Evolutionary conservation across 2,888 invertebrate species (phyloP), one percentile per base, ranked within the genome.

Genomic region (Eutolmus rufibarbis): DNA sequence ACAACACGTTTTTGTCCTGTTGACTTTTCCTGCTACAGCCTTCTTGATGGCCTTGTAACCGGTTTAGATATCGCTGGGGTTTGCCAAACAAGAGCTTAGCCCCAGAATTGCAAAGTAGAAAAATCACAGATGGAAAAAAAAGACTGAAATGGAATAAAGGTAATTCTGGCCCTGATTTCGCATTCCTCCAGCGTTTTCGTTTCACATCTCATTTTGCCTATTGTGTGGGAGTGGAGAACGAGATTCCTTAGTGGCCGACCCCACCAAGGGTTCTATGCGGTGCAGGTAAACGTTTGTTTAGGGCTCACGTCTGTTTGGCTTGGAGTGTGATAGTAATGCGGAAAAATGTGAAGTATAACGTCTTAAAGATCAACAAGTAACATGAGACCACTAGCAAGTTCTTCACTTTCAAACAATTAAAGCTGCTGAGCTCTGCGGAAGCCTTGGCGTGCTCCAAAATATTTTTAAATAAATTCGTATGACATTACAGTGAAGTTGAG

Each of bases 181-280:
- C 31, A 85, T 85, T 85, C 85, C 46, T 74, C n/a, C 74, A 28
- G 74, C 85, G 85, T 85, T 74, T 85, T 85, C 85, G 85, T 74
- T 85, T 85, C 85, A 85, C 85, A 74, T 85, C 85, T 85, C 85
- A 85, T 85, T 85, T 85, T 74, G 74, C 14, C 85, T 74, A 85
- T 85, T 85, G 85, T 85, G 43, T 74, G 28, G 51, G 85, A 85
- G 85, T 85, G 46, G 43, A 74, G 31, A 74, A 74, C 5, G 85
- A 43, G 74, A 34, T 43, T 74, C 43, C 74, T 85, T 74, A 74
- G 74, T 85, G 74, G 12, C 40, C 31, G 51, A 74, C 46, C 43
- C 74, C 46, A 16, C 74, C 28, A 19, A 85, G 74, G 74, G 46
- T 12, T 85, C 43, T 74, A 28, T 85, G 85, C 46, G 85, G 85